Percentiles rank a stretch among this genome's conserved stretches.
Evolutionary conservation across 64 coral and sea anemone genomes (phyloP).

Genomic region (Stylophora pistillata): DNA sequence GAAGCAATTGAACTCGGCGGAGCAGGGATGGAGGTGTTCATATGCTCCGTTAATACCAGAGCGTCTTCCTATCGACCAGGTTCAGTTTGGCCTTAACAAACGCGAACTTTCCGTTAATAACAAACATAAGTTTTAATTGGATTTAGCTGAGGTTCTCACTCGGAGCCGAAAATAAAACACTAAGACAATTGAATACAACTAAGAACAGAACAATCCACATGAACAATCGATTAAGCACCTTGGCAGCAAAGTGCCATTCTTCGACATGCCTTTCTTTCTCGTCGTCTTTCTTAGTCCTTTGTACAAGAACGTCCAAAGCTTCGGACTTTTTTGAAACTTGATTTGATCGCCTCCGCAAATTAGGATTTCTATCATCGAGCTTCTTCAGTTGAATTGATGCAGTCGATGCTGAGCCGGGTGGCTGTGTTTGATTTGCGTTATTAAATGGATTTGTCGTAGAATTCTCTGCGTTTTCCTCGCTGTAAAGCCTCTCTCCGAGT

Average conservation of each 20-base stretch:
- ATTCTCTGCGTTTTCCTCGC: constrained; percentile 27
- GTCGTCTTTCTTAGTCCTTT: constrained; percentile 81
- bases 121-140: background rate
- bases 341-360: constrained; percentile 34
- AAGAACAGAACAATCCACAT: constrained; percentile 88
- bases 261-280: constrained; percentile 74
- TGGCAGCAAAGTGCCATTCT: constrained; percentile 87
- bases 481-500: constrained; percentile 37
- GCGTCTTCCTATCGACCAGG: no score
- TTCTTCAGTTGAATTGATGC: background rate
- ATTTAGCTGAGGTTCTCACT: constrained; percentile 25
- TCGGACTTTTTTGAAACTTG: constrained; percentile 35
- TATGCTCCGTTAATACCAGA: no score
- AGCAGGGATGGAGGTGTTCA: no score
- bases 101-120: no score
- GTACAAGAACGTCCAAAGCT: constrained; percentile 73
- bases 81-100: no score
- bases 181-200: constrained; percentile 81
- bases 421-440: background rate
- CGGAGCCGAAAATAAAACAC: constrained; percentile 70
- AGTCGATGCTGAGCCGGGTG: constrained; percentile 31
- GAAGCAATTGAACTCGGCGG: no score
- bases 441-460: constrained; percentile 7
- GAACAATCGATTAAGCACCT: constrained; percentile 79
- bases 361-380: constrained; percentile 16